These are phyloP conservation scores for Conus canariensis DNA, from an alignment of 2,888 invertebrate genomes.

Conservation along the genomic window DNA sequence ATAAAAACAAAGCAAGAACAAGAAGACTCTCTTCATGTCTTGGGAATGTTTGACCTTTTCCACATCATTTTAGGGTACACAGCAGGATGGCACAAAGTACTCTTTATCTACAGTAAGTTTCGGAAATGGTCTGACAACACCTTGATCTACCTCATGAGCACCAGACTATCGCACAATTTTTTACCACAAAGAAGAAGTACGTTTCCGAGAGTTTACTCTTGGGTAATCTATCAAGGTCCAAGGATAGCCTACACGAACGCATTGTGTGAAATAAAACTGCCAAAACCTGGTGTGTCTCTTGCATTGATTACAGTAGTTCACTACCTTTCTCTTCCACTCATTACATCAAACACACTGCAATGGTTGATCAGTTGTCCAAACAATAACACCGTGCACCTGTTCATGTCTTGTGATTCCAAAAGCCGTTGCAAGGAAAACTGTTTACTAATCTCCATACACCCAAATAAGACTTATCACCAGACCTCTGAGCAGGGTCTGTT, in stretches of 20 bases:
- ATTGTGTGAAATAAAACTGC: not conserved
- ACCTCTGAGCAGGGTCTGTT: not conserved
- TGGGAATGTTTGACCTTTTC: not conserved
- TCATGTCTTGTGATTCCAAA: not conserved
- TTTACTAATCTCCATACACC: no score
- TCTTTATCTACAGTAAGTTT: conserved; percentile 4
- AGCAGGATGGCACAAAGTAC: not conserved
- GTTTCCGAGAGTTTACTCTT: not conserved
- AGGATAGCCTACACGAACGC: no score
- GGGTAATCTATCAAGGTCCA: no score
- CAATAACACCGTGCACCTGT: not conserved
- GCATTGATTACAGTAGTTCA: not conserved
- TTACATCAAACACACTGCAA: not conserved
- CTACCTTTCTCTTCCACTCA: not conserved
- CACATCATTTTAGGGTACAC: not conserved
- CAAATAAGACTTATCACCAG: not conserved
- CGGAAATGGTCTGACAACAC: not conserved
- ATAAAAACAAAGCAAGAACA: not conserved
- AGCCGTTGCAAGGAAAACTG: not conserved
- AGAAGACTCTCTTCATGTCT: not conserved
- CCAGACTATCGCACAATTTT: not conserved
- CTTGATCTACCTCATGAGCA: not conserved
- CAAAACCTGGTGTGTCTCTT: not conserved
- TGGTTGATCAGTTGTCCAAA: not conserved
- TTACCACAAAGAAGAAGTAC: not conserved